These are phyloP conservation scores for Fukomys damarensis DNA, from an alignment of 2,113 vertebrate species.

Conservation along the genomic window DNA sequence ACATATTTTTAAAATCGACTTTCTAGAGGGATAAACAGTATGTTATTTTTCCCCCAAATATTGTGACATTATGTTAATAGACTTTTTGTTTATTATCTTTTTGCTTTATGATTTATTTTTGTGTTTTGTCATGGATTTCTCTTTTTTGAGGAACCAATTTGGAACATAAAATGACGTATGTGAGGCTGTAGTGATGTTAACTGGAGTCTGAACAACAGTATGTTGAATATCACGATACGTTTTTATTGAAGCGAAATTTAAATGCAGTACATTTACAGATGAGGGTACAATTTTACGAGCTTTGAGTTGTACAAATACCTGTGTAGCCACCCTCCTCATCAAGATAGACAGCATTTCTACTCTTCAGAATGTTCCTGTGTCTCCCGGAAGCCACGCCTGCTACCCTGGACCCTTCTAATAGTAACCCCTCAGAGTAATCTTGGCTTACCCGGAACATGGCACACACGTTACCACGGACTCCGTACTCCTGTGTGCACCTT, in stretches of 20 bases:
- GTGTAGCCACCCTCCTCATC: not conserved
- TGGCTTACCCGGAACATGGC: not conserved
- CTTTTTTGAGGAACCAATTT: constrained; percentile 3
- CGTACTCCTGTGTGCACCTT: not conserved
- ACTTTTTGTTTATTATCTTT: constrained; percentile 35
- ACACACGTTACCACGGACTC: rapidly evolving
- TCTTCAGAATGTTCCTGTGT: not conserved
- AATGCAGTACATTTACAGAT: not conserved
- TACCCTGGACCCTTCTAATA: not conserved
- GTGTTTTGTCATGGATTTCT: not conserved
- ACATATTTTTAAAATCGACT: constrained; percentile 41
- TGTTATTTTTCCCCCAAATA: constrained; percentile 19
- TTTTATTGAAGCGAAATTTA: constrained; percentile 32
- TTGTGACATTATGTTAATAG: constrained; percentile 48
- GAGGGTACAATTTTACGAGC: not conserved
- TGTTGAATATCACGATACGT: not conserved
- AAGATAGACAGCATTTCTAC: not conserved
- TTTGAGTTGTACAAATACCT: not conserved
- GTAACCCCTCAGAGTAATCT: not conserved
- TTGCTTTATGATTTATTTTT: constrained; percentile 4
- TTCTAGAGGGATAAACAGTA: constrained; percentile 35
- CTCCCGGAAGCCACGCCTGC: too few relatives aligned
- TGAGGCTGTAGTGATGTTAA: not conserved
- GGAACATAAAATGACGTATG: not conserved
- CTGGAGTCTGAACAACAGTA: not conserved